Conservation (phyloP, 1,140 invertebrate species). For the Odontomachus brunneus region DNA sequence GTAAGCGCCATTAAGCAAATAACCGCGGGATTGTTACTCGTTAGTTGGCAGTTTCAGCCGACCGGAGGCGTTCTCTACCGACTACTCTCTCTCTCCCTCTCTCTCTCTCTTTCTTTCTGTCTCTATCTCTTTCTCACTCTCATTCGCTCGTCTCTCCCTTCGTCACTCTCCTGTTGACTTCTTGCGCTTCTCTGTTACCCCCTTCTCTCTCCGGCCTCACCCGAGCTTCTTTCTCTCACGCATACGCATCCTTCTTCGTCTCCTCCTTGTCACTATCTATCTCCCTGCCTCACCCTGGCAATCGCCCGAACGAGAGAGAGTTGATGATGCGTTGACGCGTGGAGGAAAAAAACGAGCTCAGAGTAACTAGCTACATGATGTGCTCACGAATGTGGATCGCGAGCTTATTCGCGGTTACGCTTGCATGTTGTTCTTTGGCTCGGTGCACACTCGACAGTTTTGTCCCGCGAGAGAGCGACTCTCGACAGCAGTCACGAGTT, state of each 20-base stretch:
- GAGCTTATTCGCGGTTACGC: slow-evolving; percentile 52
- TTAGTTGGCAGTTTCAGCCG: slow-evolving; percentile 60
- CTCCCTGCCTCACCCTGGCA: background rate
- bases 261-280: background rate
- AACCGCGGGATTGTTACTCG: slow-evolving; percentile 72
- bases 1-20: slow-evolving; percentile 78
- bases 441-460: slow-evolving; percentile 42
- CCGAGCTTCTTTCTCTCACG: slow-evolving; percentile 23
- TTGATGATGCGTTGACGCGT: slow-evolving; percentile 16
- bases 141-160: slow-evolving; percentile 9
- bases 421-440: slow-evolving; percentile 53
- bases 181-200: background rate
- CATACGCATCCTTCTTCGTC: slow-evolving; percentile 1
- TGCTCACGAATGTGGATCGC: slow-evolving; percentile 43
- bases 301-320: slow-evolving; percentile 37
- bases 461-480: slow-evolving; percentile 42
- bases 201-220: background rate
- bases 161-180: slow-evolving; percentile 30
- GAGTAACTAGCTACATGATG: slow-evolving; percentile 49
- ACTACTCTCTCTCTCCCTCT: background rate
- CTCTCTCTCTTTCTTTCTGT: background rate
- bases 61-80: slow-evolving; percentile 16
- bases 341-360: slow-evolving; percentile 32
- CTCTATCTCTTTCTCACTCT: background rate
- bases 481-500: slow-evolving; percentile 45